Evolutionary conservation across 2,113 vertebrate genomes (phyloP).

Genomic region (Nansenia antarctica): DNA sequence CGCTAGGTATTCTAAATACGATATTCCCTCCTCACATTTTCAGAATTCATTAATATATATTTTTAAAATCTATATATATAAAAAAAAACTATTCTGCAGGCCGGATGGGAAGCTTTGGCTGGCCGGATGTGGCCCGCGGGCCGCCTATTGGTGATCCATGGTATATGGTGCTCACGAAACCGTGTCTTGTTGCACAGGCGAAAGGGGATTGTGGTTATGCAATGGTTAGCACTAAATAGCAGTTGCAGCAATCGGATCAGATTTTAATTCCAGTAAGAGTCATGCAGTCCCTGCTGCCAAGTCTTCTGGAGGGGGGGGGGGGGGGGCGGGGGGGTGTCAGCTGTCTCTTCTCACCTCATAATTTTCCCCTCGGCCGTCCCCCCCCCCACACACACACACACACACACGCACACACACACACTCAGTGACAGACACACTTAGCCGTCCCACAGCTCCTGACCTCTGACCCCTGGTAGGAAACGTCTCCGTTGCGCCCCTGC

Average conservation of each 20-base stretch:
- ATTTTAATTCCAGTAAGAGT: slow-evolving; percentile 27
- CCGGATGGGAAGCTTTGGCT: too few species aligned
- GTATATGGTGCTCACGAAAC: background rate
- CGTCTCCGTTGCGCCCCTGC: slow-evolving; percentile 17
- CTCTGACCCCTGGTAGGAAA: slow-evolving; percentile 17
- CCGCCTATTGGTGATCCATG: too few species aligned
- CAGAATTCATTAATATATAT: too few species aligned
- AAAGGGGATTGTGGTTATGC: slow-evolving; percentile 30
- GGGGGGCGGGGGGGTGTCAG: slow-evolving; percentile 12
- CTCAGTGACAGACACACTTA: too few species aligned
- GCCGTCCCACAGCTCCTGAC: too few species aligned
- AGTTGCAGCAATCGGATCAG: slow-evolving; percentile 16
- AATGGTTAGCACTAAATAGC: slow-evolving; percentile 2
- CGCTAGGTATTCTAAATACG: too few species aligned
- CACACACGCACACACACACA: too few species aligned
- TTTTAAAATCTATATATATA: too few species aligned
- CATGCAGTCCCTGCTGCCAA: slow-evolving; percentile 3
- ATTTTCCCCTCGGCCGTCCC: background rate
- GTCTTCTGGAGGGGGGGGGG: too few species aligned
- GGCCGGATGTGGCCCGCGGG: too few species aligned
- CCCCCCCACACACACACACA: background rate
- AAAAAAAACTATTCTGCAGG: too few species aligned
- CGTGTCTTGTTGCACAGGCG: slow-evolving; percentile 25
- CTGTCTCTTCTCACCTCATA: slow-evolving; percentile 21
- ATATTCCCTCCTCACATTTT: too few species aligned